Evolutionary conservation across 1,140 invertebrate genomes (phyloP), one percentile per base, ranked within the genome.

Genomic region (Agrypnia vestita): DNA sequence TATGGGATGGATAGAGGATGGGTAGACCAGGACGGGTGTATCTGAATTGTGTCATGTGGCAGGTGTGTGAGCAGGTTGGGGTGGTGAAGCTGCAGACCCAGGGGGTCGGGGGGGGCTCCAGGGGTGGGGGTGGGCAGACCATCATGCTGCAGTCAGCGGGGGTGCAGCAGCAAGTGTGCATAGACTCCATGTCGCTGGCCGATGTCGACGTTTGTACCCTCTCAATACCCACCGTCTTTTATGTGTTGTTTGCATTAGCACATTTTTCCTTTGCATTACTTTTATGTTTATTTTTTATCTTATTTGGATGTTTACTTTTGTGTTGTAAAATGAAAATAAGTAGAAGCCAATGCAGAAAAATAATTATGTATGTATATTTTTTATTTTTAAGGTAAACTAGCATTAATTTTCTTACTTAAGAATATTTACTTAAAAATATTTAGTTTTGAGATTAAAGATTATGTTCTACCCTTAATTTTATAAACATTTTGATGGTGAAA

Each of bases 161-260:
- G 7, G 77, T 84, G 17, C 84, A 86, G 76, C 85, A 86, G 80
- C 88, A 88, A 86, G 94, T 95, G 90, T 94, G 94, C 92, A 91
- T 93, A 85, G 92, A 93, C 85, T 91, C 92, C 85, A 91, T 92
- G 88, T 90, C 90, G 80, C 90, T 91, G 84, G 90, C 90, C 84
- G 92, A 93, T 85, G 92, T 93, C 84, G 92, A 93, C 91, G 93
- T 93, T 92, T 88, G 91, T 90, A 89, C 86, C 86, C 15, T 35
- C 64, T 53, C 76, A 15, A 64, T 76, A 67, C 9, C 61, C 56
- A 67, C 62, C 19, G 15, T 11, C 35, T 55, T 67, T 25, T 47
- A 19, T 56, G 43, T 78, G 17, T 71, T 62, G 44, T 76, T 76
- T 76, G 35, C 74, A 44, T 76, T 62, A 76, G 59, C 59, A 76